Conservation (phyloP, 2,797 vertebrate genomes). For the Pangasius sanitwongsei region DNA sequence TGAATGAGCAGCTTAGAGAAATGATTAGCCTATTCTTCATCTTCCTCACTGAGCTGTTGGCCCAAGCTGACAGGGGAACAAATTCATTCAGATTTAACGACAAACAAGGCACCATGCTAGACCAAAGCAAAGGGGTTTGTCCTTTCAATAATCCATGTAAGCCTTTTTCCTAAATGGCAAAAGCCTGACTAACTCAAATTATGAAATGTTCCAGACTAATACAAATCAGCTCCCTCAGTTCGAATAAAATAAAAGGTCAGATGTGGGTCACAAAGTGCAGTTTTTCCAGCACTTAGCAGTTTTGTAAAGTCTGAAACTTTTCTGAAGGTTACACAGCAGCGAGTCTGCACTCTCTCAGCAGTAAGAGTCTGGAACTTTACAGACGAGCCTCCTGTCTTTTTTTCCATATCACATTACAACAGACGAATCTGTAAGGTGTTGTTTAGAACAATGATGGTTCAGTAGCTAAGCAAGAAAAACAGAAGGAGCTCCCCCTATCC, state of each 20-base stretch:
- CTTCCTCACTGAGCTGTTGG: not conserved
- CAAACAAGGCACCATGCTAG: constrained; percentile 3
- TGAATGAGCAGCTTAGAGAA: not conserved
- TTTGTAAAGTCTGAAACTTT: constrained; percentile 67
- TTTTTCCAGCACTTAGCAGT: constrained; percentile 63
- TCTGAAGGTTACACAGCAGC: constrained; percentile 60
- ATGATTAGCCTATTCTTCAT: not conserved
- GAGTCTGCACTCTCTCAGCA: constrained; percentile 26
- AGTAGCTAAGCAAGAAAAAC: not conserved
- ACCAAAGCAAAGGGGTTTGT: constrained; percentile 32
- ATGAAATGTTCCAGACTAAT: constrained; percentile 26
- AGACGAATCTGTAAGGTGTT: constrained; percentile 7
- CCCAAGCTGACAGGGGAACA: constrained; percentile 34
- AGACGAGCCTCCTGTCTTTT: not conserved
- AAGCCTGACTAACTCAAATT: constrained; percentile 9
- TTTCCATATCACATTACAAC: not conserved
- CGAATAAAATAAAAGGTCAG: constrained; percentile 55
- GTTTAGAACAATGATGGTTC: not conserved
- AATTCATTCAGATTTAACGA: constrained; percentile 29
- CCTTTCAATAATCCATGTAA: constrained; percentile 9
- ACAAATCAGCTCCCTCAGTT: constrained; percentile 20
- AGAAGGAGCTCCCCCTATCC: not conserved
- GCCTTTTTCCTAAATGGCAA: constrained; percentile 30
- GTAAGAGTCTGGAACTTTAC: not conserved
- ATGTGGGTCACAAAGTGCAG: constrained; percentile 58